Base-by-base conservation (phyloP, 2,113 vertebrate species). In the Proteles cristata region DNA sequence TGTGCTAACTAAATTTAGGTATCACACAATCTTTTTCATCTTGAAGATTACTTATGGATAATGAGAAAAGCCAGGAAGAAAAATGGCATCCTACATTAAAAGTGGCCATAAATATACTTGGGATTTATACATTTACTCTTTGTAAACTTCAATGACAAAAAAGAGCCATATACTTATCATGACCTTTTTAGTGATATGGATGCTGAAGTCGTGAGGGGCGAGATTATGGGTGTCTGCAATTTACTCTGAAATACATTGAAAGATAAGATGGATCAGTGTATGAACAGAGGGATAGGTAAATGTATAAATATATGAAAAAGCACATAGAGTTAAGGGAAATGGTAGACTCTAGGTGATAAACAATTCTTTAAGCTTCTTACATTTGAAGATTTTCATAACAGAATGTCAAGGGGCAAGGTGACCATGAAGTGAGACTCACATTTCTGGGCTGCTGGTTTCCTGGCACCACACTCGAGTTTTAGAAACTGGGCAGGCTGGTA, bases 211-310 rank as follows among this genome's bases (percentile, higher is more conserved):
- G 55, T 66, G 80, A 73, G 23, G 39, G n/a, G 33, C 58, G 33
- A 74, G 90, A 66, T 35, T 85, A 90, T 31, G 53, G 55, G 82
- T 77, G 50, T 77, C 53, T 87, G 17, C 25, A 83, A 39, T 43
- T 76, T n/a, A 80, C 77, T 96, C 69, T 71, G 61, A 96, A 93
- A 88, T 86, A 50, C 33, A 86, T 84, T 15, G 43, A 93, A 94
- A 82, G n/a, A 76, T 50, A 77, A 65, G n/a, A 86, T 45, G 5
- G 45, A 68, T 28, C 45, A 26, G 50, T 53, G 19, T 10, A 65
- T 86, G 66, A 50, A 39, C 15, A 45, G 53, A 43, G n/a, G 45
- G n/a, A 55, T 4, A 11, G 65, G 65, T 50, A 89, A 16, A 76
- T 50, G 7, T 58, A 61, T 31, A 94, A 50, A 33, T 48, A 65